phyloP scores from a whole-genome alignment of 2,888 invertebrate genomes.

The Tyria jacobaeae region DNA sequence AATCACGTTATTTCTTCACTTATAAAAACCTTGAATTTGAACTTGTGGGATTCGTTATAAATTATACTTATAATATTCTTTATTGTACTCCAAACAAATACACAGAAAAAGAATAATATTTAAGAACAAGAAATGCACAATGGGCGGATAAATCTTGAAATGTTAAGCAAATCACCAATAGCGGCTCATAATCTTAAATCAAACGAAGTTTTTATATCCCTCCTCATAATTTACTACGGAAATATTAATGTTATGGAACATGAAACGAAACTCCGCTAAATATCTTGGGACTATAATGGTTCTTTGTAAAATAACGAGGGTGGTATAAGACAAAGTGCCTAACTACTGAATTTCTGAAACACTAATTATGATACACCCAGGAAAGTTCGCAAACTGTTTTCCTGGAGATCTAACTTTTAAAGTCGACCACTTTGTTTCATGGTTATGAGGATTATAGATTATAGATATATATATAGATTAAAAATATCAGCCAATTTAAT shows the following conservation, averaged over 20 bases:
- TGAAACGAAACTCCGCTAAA: conserved; percentile 20
- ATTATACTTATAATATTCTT: too few species aligned
- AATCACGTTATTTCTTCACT: too few species aligned
- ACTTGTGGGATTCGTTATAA: too few species aligned
- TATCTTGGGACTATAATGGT: conserved; percentile 13
- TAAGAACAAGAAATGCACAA: too few species aligned
- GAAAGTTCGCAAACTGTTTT: conserved; percentile 6
- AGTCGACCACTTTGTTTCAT: too few species aligned
- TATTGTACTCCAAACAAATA: too few species aligned
- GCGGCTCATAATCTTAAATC: conserved; percentile 11
- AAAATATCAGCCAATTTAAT: too few species aligned
- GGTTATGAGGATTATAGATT: too few species aligned
- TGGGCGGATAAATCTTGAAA: too few species aligned
- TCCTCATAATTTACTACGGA: conserved; percentile 14
- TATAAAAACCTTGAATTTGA: too few species aligned
- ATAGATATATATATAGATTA: too few species aligned
- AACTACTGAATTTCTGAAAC: conserved; percentile 7
- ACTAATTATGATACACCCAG: conserved; percentile 23
- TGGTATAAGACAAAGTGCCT: conserved; percentile 20
- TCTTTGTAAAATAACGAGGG: conserved; percentile 21
- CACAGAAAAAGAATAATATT: too few species aligned
- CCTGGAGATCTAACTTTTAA: background rate
- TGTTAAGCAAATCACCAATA: background rate
- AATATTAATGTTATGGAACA: conserved; percentile 20
- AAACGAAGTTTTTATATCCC: conserved; percentile 29